Conservation (phyloP, 2,113 vertebrate species). For the Arenaria interpres region DNA sequence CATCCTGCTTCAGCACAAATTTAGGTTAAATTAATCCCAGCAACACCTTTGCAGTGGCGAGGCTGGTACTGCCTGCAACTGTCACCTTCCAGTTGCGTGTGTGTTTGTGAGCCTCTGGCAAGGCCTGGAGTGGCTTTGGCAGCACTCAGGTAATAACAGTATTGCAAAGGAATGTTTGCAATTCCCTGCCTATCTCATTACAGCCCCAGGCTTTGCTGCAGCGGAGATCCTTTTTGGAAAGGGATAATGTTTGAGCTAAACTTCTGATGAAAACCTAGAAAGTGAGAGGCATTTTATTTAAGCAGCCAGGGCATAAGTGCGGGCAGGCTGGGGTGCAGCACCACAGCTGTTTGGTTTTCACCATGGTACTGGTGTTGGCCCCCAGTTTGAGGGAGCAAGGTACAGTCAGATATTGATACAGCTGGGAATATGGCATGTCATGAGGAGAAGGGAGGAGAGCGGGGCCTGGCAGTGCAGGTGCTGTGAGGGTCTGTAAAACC, state of each 20-base stretch:
- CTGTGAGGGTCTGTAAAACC: neutral
- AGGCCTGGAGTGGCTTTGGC: neutral
- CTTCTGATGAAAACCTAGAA: neutral
- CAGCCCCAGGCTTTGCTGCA: neutral
- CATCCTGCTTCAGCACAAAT: neutral
- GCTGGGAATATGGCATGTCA: neutral
- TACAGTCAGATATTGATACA: neutral
- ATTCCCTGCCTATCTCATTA: neutral
- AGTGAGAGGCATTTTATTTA: neutral
- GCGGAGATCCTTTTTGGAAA: neutral
- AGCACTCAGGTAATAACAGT: neutral
- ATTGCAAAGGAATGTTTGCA: neutral
- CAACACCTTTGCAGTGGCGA: neutral
- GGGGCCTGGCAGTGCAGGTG: neutral
- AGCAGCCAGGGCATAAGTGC: neutral
- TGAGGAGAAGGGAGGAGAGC: neutral
- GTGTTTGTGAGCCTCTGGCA: neutral
- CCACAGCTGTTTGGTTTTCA: neutral
- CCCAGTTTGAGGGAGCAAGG: rapidly evolving
- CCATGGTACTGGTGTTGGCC: rapidly evolving
- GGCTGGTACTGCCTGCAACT: neutral
- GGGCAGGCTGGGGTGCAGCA: neutral
- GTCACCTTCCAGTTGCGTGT: neutral
- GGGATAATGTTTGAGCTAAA: neutral
- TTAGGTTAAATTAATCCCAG: neutral